A percentile compares a stretch with the other conserved stretches of the same genome.
phyloP scores from a whole-genome alignment of 2,888 invertebrate genomes.

The Andrena fulva region DNA sequence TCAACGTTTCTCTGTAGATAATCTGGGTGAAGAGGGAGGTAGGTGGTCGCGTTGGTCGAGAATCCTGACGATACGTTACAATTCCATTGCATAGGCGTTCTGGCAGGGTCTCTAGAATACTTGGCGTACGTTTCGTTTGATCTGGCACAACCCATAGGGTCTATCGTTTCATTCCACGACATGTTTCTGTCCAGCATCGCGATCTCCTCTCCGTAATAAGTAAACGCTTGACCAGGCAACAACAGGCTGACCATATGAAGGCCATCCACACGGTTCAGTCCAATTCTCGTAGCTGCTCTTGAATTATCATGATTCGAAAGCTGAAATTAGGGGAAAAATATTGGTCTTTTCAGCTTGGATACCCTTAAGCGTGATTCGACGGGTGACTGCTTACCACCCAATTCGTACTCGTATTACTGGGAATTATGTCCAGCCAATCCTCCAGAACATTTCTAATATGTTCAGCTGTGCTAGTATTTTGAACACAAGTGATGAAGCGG shows the following conservation, averaged over 20 bases:
- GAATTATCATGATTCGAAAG: constrained; percentile 78
- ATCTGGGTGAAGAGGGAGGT: constrained; percentile 72
- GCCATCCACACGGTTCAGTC: constrained; percentile 81
- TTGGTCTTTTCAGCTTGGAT: neutral
- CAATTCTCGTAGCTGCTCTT: constrained; percentile 75
- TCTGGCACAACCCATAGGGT: constrained; percentile 62
- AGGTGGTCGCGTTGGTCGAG: constrained; percentile 68
- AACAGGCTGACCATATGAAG: constrained; percentile 86
- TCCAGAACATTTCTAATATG: constrained; percentile 71
- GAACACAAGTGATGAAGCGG: constrained; percentile 74
- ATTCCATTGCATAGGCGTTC: constrained; percentile 84
- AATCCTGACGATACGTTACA: constrained; percentile 76
- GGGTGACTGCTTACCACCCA: constrained; percentile 77
- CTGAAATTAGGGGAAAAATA: constrained; percentile 62
- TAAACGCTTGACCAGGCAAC: constrained; percentile 86
- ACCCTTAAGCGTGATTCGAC: too few species aligned
- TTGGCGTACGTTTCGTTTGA: constrained; percentile 57
- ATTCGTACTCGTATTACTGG: constrained; percentile 77
- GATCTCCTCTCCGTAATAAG: constrained; percentile 85
- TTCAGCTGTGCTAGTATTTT: constrained; percentile 69
- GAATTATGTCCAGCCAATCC: constrained; percentile 75
- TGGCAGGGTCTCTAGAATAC: constrained; percentile 75
- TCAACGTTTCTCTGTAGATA: constrained; percentile 73
- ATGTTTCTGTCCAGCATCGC: constrained; percentile 73
- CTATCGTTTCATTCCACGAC: constrained; percentile 74